Evolutionary conservation across 2,888 invertebrate genomes (phyloP), one percentile per base, ranked within the genome.

Genomic region (Ramazzottius varieornatus): DNA sequence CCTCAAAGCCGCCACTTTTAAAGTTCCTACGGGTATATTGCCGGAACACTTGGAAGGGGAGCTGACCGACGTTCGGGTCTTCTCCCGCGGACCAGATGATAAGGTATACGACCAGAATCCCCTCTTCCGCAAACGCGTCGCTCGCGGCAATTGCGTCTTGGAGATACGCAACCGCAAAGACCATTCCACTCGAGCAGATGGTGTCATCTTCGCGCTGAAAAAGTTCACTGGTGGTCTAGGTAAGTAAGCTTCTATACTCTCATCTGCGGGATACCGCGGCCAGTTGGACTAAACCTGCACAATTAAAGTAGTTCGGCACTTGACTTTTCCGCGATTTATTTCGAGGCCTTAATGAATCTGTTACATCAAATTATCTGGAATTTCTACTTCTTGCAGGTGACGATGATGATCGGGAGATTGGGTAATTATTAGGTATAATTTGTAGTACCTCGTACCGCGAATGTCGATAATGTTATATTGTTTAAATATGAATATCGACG

Each of bases 121-220:
- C 66, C 72, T 72, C 2, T 72, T 77, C n/a, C 71, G 77, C 68
- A 70, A 72, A 65, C 72, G 72, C 71, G 75, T 76, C 32, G 77
- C 78, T 20, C 67, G 78, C 66, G 78, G 78, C 1, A 77, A 77
- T 70, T 72, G 74, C 68, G 73, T 77, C 64, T 68, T 78, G 40
- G 70, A 72, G 64, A 65, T 71, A 1, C 68, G 4, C 63, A 70
- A 67, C 32, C 65, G 33, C 69, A 71, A 33, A 65, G 69, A 2
- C 68, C 71, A 67, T 71, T 73, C 68, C n/a, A 33, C 24, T 33
- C 46, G 32, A 32, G 64, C 24, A n/a, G 32, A 68, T 33, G 70
- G 70, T 66, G 70, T 76, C 1, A 70, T 77, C 1, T 76, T 76
- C 69, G 78, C 76, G 0, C 70, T 78, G 67, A 75, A 74, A 66